Base-by-base conservation (phyloP, 2,888 invertebrate species). In the Tenthredo livida region DNA sequence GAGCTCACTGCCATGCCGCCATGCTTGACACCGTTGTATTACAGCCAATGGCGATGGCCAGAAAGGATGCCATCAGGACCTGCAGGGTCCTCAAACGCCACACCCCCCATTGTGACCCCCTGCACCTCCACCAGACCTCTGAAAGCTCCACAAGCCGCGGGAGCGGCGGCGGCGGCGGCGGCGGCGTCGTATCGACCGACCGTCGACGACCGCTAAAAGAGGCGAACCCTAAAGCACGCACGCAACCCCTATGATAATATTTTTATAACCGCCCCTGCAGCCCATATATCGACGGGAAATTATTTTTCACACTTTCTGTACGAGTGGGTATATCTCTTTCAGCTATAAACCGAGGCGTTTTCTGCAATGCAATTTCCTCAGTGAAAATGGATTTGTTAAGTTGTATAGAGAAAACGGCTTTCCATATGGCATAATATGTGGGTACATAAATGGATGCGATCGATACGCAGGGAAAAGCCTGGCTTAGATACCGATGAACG, bases 71-170 rank as follows among this genome's bases (percentile, higher is more conserved):
- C 85, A 86, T 86, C 86, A 87, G 70, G 86, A 85, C 89, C 88
- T 88, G 90, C 91, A 90, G 89, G 90, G 89, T 91, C 90, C 91
- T 92, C 90, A 89, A 92, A 92, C 89, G 92, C 92, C 92, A 92
- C 92, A 92, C 92, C 92, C 92, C 91, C 91, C 90, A 91, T 91
- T 91, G 91, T 88, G 84, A 85, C 84, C 86, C 58, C 75, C 72
- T 65, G 47, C 73, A 86, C 85, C 78, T n/a, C 25, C 70, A 17
- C 84, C 67, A 25, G 17, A 37, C 40, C 72, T 72, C 78, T 54
- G 78, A 54, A 61, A 33, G 50, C 82, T 82, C 61, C 17, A 12
- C 43, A 25, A 47, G 50, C 50, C 50, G 10, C 47, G 12, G 12
- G 0, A 1, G 47, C 47, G 3, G 12, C 47, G 12, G 12, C 70